Evolutionary conservation across 1,140 invertebrate genomes (phyloP).

Genomic region (Drosophila repletoides): DNA sequence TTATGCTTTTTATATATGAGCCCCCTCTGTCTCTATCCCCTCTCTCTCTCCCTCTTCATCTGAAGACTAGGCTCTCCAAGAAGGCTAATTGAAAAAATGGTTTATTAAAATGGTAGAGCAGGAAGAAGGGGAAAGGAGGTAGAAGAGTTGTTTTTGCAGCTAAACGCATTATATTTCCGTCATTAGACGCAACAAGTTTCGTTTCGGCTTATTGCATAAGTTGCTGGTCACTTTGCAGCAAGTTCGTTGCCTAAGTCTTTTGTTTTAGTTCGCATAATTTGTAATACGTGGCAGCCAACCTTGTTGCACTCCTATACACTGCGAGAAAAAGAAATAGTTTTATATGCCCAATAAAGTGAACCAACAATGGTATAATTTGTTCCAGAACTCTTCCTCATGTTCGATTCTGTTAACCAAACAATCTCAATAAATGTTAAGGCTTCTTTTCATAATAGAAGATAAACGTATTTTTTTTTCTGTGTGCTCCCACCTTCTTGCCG

Average conservation of each 20-base stretch:
- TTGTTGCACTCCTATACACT: conserved; percentile 13
- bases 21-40: background rate
- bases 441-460: no score
- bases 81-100: conserved; percentile 73
- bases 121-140: background rate
- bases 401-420: no score
- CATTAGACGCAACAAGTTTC: conserved; percentile 66
- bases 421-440: no score
- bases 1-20: background rate
- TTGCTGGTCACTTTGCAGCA: background rate
- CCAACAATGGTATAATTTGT: no score
- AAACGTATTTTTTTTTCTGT: no score
- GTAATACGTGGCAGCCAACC: conserved; percentile 38
- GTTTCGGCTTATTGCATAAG: conserved; percentile 11
- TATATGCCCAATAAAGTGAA: no score
- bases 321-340: no score
- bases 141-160: background rate
- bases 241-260: conserved; percentile 50
- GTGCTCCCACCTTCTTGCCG: conserved; percentile 4
- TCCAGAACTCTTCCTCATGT: no score
- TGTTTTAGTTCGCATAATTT: conserved; percentile 51
- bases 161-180: conserved; percentile 70
- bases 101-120: conserved; percentile 62
- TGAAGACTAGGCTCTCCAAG: conserved; percentile 14
- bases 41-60: background rate